Conservation (phyloP, 1,140 invertebrate species). For the Harlomillsia oculata region DNA sequence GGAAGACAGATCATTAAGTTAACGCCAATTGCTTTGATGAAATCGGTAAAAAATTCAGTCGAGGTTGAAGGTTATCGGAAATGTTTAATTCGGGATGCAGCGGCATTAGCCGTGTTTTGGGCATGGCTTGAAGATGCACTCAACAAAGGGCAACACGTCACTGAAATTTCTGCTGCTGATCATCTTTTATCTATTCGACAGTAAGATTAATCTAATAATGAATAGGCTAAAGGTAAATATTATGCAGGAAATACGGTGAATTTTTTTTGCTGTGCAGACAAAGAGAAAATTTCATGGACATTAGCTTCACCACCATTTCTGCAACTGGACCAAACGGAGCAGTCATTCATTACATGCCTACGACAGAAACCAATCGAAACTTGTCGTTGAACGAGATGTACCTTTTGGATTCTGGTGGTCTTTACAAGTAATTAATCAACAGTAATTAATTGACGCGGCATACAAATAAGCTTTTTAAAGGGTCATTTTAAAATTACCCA, state of each 20-base stretch:
- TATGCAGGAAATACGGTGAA: no score
- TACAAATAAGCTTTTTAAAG: no score
- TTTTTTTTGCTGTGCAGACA: no score
- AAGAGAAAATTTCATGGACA: conserved; percentile 25
- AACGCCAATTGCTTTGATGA: conserved; percentile 60
- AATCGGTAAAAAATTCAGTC: conserved; percentile 78
- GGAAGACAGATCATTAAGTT: conserved; percentile 36
- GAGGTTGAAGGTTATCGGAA: conserved; percentile 80
- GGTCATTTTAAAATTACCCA: background rate
- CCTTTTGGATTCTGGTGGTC: conserved; percentile 53
- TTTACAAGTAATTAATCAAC: conserved; percentile 41
- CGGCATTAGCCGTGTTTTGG: conserved; percentile 83
- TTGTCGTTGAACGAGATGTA: conserved; percentile 54
- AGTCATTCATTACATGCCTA: conserved; percentile 79
- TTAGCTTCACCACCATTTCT: conserved; percentile 79
- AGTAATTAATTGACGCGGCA: background rate
- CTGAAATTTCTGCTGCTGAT: conserved; percentile 42
- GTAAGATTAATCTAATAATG: conserved; percentile 7
- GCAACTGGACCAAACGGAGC: conserved; percentile 80
- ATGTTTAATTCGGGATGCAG: conserved; percentile 73
- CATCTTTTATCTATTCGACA: conserved; percentile 14
- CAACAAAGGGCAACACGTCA: conserved; percentile 39
- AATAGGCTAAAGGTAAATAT: background rate
- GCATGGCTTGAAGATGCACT: conserved; percentile 69
- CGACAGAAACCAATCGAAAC: conserved; percentile 56